A percentile compares a stretch with the other conserved stretches of the same genome.
phyloP scores from a whole-genome alignment of 2,113 vertebrate species.

The Tyto alba region DNA sequence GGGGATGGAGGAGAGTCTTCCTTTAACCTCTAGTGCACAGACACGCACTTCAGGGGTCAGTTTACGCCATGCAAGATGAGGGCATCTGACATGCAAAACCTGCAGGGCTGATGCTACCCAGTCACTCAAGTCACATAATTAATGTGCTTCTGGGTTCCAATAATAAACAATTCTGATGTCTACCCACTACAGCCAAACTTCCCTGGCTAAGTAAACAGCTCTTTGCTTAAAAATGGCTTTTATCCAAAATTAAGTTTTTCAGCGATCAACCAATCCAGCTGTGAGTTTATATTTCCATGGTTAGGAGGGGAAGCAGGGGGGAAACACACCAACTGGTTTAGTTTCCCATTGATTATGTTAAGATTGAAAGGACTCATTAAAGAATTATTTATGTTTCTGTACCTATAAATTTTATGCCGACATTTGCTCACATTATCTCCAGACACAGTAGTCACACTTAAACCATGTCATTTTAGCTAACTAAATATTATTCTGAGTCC shows the following conservation, averaged over 20 bases:
- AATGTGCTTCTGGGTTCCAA: slow-evolving; percentile 61
- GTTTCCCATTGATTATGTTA: background rate
- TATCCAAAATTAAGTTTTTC: slow-evolving; percentile 20
- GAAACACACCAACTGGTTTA: background rate
- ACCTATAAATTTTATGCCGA: background rate
- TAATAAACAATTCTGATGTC: slow-evolving; percentile 64
- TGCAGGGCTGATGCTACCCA: slow-evolving; percentile 47
- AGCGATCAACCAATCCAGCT: background rate
- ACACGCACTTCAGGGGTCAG: slow-evolving; percentile 26
- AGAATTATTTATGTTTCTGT: slow-evolving; percentile 13
- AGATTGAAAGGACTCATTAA: slow-evolving; percentile 4
- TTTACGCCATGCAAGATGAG: slow-evolving; percentile 1
- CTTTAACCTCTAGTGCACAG: slow-evolving; percentile 26
- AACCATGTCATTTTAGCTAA: background rate
- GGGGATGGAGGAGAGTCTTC: slow-evolving; percentile 30
- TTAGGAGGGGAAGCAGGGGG: accelerated
- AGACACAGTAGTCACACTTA: background rate
- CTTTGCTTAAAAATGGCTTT: slow-evolving; percentile 20
- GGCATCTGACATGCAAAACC: slow-evolving; percentile 31
- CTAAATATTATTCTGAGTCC: background rate
- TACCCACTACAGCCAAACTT: slow-evolving; percentile 29
- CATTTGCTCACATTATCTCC: background rate
- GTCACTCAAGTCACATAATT: slow-evolving; percentile 58
- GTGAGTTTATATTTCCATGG: background rate
- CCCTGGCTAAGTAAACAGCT: background rate